Conservation (phyloP, 1,140 invertebrate genomes). For the Melipona quadrifasciata region DNA sequence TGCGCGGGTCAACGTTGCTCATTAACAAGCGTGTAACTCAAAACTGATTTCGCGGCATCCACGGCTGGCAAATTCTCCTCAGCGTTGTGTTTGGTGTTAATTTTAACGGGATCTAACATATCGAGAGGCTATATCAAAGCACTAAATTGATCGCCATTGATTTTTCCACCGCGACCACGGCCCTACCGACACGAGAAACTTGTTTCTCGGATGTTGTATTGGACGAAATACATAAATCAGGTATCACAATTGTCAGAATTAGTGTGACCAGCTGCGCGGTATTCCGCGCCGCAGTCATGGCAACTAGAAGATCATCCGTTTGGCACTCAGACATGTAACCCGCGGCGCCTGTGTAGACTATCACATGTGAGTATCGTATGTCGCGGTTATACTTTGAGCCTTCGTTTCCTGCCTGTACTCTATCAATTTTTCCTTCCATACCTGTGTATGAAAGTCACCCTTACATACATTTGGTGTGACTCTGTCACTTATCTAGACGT, state of each 20-base stretch:
- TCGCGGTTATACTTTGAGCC: background rate
- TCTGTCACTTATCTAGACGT: constrained; percentile 44
- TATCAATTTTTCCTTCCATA: background rate
- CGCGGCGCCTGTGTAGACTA: constrained; percentile 60
- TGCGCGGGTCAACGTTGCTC: constrained; percentile 69
- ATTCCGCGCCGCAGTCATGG: constrained; percentile 68
- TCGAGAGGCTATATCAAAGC: constrained; percentile 13
- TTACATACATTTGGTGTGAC: constrained; percentile 38
- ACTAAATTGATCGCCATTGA: constrained; percentile 66
- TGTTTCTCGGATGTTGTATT: constrained; percentile 49
- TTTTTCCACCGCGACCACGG: constrained; percentile 52
- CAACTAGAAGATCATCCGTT: constrained; percentile 69
- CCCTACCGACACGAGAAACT: constrained; percentile 56
- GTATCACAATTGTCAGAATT: constrained; percentile 1
- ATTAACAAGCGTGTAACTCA: constrained; percentile 68
- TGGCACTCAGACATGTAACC: constrained; percentile 64
- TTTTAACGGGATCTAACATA: constrained; percentile 31
- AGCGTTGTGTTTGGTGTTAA: constrained; percentile 21
- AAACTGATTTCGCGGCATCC: constrained; percentile 50
- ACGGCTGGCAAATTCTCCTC: background rate
- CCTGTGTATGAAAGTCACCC: constrained; percentile 17
- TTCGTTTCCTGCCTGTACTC: background rate
- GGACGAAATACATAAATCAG: constrained; percentile 24
- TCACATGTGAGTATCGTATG: constrained; percentile 70
- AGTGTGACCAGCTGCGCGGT: constrained; percentile 34